phyloP scores from a whole-genome alignment of 2,113 vertebrate species.

The Pyxicephalus adspersus region DNA sequence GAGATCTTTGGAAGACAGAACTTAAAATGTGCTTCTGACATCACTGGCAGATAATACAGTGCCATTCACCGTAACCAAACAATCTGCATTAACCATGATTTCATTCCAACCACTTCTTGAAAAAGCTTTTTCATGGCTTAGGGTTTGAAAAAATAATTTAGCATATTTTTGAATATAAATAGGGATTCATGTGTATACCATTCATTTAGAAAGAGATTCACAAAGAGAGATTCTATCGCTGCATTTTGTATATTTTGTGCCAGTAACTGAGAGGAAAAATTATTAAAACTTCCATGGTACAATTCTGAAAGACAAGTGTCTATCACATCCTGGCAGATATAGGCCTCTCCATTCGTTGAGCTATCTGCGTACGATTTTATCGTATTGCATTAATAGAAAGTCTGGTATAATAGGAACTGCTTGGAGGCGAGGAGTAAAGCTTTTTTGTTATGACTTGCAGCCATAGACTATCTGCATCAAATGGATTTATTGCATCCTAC shows the following conservation, averaged over 20 bases:
- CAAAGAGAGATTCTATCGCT: constrained; percentile 53
- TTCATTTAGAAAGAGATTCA: constrained; percentile 26
- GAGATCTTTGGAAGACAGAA: constrained; percentile 4
- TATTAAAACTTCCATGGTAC: constrained; percentile 60
- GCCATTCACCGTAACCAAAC: constrained; percentile 33
- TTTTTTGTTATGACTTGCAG: constrained; percentile 65
- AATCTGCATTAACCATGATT: constrained; percentile 42
- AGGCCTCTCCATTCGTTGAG: constrained; percentile 56
- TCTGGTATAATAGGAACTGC: constrained; percentile 68
- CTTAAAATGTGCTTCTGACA: constrained; percentile 15
- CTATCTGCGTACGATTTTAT: constrained; percentile 64
- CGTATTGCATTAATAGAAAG: constrained; percentile 63
- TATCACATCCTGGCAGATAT: constrained; percentile 64
- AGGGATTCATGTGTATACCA: constrained; percentile 1
- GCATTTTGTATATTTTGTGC: constrained; percentile 6
- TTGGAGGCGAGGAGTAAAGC: constrained; percentile 65
- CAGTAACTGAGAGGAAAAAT: constrained; percentile 59
- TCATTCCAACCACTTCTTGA: constrained; percentile 27
- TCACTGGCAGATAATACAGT: constrained; percentile 18
- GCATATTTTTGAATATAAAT: constrained; percentile 49
- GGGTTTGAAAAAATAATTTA: constrained; percentile 30
- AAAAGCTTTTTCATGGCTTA: constrained; percentile 18
- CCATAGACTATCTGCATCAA: constrained; percentile 65
- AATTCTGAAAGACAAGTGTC: constrained; percentile 63
- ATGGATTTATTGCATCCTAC: constrained; percentile 62